phyloP scores from a whole-genome alignment of 2,113 vertebrate genomes.

The Colinus virginianus region DNA sequence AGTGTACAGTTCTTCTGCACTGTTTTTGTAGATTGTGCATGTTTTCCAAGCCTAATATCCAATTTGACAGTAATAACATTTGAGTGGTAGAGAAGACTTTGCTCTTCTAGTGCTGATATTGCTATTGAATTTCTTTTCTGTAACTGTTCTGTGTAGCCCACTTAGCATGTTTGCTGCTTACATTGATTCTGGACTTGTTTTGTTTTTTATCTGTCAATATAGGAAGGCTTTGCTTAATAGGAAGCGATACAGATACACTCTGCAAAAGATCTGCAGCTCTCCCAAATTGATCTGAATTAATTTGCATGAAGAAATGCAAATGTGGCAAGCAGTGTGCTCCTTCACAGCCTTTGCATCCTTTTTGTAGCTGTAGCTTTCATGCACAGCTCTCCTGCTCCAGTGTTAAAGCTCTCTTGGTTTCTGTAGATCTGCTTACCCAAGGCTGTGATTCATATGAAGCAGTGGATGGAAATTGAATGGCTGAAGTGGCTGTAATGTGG shows the following conservation, averaged over 20 bases:
- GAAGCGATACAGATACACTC: background rate
- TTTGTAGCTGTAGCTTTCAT: background rate
- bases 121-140: background rate
- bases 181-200: background rate
- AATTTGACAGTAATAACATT: background rate
- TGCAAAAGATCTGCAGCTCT: background rate
- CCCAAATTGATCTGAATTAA: background rate
- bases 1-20: background rate
- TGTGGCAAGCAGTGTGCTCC: background rate
- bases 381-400: background rate
- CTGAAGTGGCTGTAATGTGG: background rate
- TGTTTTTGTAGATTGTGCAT: background rate
- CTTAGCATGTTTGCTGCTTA: background rate
- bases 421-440: background rate
- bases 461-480: background rate
- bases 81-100: background rate
- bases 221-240: background rate
- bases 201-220: background rate
- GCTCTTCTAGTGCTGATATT: background rate
- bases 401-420: background rate
- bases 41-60: background rate
- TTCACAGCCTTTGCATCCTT: background rate
- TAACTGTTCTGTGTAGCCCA: background rate
- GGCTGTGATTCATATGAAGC: background rate
- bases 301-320: slow-evolving; percentile 1